phyloP scores from a whole-genome alignment of 2,113 vertebrate genomes.

The Scopus umbretta region DNA sequence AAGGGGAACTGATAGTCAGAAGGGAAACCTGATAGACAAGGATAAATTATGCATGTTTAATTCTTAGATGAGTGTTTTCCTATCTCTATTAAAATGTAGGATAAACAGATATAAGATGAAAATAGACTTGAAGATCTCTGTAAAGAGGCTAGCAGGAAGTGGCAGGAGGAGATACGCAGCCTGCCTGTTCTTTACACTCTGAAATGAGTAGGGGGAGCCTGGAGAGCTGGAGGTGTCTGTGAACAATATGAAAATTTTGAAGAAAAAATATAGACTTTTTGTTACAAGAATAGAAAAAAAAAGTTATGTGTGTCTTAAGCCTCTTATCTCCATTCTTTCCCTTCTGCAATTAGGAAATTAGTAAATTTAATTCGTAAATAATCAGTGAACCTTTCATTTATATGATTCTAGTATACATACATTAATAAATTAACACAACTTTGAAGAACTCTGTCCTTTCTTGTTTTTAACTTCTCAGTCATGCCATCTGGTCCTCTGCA shows the following conservation, averaged over 20 bases:
- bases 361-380: neutral
- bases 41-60: neutral
- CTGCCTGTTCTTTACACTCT: neutral
- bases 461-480: neutral
- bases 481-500: neutral
- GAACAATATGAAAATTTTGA: neutral
- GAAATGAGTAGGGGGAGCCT: neutral
- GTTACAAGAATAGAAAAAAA: neutral
- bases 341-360: neutral
- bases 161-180: neutral
- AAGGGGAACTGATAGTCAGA: neutral
- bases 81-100: neutral
- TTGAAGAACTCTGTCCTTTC: neutral
- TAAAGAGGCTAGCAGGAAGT: neutral
- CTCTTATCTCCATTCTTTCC: neutral
- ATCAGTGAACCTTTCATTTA: neutral
- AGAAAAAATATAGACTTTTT: neutral
- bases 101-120: neutral
- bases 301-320: neutral
- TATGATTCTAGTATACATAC: neutral
- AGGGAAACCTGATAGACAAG: neutral
- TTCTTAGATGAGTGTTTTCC: neutral
- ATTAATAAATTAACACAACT: neutral
- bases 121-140: neutral
- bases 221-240: neutral